Evolutionary conservation across 37 sponge, comb jelly and placozoan genomes (phyloP).

Genomic region (Cliona cf. orientalis): DNA sequence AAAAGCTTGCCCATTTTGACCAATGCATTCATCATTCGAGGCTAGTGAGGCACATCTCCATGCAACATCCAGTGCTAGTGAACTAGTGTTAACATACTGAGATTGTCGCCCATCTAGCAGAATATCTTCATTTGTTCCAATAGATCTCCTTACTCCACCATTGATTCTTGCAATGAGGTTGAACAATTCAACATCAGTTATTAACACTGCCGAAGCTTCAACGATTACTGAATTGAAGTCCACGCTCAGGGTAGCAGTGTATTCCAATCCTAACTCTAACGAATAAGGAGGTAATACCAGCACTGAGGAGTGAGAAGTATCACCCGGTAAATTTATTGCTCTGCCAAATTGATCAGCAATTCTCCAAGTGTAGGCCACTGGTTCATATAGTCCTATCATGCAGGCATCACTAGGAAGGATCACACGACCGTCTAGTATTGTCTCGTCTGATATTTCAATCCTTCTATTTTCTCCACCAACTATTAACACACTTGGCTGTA

Average conservation of each 20-base stretch:
- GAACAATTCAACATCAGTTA: neutral
- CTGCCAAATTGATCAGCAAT: no score
- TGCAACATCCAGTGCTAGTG: neutral
- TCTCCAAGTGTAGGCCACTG: no score
- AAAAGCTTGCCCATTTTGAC: neutral
- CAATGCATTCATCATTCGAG: neutral
- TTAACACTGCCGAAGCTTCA: neutral
- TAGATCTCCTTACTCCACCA: slow-evolving; percentile 14
- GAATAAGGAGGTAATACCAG: slow-evolving; percentile 35
- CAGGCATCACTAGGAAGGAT: slow-evolving; percentile 1
- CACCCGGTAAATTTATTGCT: slow-evolving; percentile 6
- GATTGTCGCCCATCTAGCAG: slow-evolving; percentile 21
- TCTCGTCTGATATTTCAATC: slow-evolving; percentile 1
- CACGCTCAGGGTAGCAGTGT: slow-evolving; percentile 31
- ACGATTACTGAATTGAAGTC: neutral
- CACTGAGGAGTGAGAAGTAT: slow-evolving; percentile 3
- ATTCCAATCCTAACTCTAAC: slow-evolving; percentile 2
- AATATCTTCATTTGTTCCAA: slow-evolving; percentile 7
- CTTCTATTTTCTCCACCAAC: slow-evolving; percentile 17
- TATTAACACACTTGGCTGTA: slow-evolving; percentile 7
- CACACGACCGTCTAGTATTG: slow-evolving; percentile 15
- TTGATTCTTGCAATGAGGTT: slow-evolving; percentile 10
- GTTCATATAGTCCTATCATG: neutral
- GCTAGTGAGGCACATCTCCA: slow-evolving; percentile 24
- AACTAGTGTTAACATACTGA: no score